Evolutionary conservation across 2,113 vertebrate species (phyloP).

Genomic region (Ameiurus melas): DNA sequence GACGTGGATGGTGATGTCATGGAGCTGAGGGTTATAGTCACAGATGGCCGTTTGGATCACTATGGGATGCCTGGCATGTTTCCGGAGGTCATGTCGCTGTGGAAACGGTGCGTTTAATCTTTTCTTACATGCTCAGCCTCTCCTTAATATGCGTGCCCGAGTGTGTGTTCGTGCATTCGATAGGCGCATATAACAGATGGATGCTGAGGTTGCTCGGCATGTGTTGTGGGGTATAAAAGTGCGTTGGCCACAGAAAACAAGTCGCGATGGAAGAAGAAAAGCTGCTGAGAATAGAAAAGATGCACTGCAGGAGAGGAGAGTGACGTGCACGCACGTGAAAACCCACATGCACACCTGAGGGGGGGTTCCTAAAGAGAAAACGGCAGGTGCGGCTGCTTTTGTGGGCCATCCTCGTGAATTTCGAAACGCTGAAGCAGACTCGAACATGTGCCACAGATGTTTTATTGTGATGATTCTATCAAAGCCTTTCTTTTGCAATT

Average conservation of each 20-base stretch:
- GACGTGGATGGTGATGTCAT: conserved; percentile 45
- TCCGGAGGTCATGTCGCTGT: conserved; percentile 42
- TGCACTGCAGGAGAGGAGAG: conserved; percentile 10
- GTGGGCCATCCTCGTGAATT: neutral
- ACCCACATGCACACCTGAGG: neutral
- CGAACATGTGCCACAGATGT: conserved; percentile 34
- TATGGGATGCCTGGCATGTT: conserved; percentile 43
- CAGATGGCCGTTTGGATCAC: conserved; percentile 52
- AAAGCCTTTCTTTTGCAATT: conserved; percentile 10
- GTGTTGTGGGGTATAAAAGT: conserved; percentile 1
- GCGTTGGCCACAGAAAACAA: conserved; percentile 13
- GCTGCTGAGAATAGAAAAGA: conserved; percentile 35
- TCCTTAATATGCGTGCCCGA: conserved; percentile 1
- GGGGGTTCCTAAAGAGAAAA: conserved; percentile 6
- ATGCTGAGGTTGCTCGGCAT: conserved; percentile 40
- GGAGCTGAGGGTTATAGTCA: conserved; percentile 39
- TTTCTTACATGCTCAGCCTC: conserved; percentile 16
- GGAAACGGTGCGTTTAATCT: conserved; percentile 44
- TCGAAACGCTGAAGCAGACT: conserved; percentile 35
- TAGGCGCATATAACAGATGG: conserved; percentile 39
- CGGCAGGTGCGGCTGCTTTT: neutral
- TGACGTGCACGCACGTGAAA: neutral
- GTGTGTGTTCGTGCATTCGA: conserved; percentile 12
- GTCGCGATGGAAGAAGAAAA: conserved; percentile 7
- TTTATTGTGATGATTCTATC: conserved; percentile 36